Base-by-base conservation (phyloP, 2,888 invertebrate species). In the Andrena chrysosceles region DNA sequence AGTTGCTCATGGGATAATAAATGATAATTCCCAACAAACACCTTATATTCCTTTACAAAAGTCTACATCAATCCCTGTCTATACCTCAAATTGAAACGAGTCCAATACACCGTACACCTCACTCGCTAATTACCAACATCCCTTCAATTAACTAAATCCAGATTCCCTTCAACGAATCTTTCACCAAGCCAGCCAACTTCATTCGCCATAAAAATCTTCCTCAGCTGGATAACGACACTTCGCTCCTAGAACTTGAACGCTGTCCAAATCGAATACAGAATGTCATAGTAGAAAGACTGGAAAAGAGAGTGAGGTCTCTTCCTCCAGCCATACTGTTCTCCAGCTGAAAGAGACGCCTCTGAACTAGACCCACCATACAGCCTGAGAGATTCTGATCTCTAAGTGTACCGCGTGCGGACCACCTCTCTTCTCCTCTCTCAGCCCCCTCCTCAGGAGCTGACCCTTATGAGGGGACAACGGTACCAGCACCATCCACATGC, bases 391-490 rank as follows among this genome's bases (percentile, higher is more conserved):
- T 4, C 42, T 42, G 42, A 42, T 42, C 42, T 42, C 42, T 16
- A 42, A 42, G 42, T 42, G 42, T 42, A 42, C 42, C 42, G 42
- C 42, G 42, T 42, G 42, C 42, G 3, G 42, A 42, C 16, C 42
- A 26, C 23, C 56, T 56, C 56, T 26, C 56, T 10, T 26, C 20
- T 26, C 23, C 56, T 54, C 23, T 56, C 56, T 4, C 42, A 29
- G 26, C 49, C 71, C 59, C 49, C 52, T 49, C 64, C 56, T 48
- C 63, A 66, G 54, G 70, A 69, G 63, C 42, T 70, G 77, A 72
- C 49, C 64, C 59, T 69, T 75, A 56, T 74, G 74, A 68, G 72
- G 72, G 68, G 70, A 78, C 87, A 91, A 88, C 87, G 88, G 90
- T 88, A 91, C 89, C 80, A 70, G 85, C 85, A 78, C 63, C 59